Conservation (phyloP, 2,888 invertebrate species). For the Eristalis tenax region DNA sequence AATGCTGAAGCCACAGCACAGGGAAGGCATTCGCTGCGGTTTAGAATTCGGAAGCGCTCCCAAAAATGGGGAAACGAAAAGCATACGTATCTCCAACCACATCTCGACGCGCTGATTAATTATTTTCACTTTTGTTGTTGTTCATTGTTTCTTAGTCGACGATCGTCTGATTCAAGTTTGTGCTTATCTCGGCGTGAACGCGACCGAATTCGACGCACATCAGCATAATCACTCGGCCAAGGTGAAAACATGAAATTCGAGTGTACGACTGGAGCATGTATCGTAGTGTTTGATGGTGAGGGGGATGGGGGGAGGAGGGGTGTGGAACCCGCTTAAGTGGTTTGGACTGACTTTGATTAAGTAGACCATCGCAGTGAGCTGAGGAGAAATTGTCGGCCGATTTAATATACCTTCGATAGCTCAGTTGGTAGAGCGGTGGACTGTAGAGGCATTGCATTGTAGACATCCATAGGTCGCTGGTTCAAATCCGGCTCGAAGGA, state of each 20-base stretch:
- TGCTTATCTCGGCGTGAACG: background rate
- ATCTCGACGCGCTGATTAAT: background rate
- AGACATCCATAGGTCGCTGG: constrained; percentile 86
- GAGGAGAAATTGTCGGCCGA: background rate
- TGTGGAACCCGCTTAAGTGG: background rate
- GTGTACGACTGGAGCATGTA: background rate
- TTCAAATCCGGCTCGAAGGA: constrained; percentile 87
- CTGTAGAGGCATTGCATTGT: constrained; percentile 70
- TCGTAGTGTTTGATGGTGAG: background rate
- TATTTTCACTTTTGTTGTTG: background rate
- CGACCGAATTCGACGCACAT: background rate
- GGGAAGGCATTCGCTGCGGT: constrained; percentile 13
- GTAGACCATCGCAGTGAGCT: constrained; percentile 24
- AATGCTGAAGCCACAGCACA: constrained; percentile 12
- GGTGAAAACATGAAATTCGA: constrained; percentile 44
- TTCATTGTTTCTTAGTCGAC: background rate
- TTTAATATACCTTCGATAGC: constrained; percentile 73
- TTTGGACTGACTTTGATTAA: constrained; percentile 14
- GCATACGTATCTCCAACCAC: background rate
- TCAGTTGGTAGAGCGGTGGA: constrained; percentile 76
- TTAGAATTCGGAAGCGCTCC: background rate
- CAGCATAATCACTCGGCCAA: constrained; percentile 14
- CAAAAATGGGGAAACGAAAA: background rate
- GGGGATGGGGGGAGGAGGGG: background rate
- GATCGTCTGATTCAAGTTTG: background rate